phyloP scores from a whole-genome alignment of 1,140 invertebrate genomes.

The Wiebesia pumilae region DNA sequence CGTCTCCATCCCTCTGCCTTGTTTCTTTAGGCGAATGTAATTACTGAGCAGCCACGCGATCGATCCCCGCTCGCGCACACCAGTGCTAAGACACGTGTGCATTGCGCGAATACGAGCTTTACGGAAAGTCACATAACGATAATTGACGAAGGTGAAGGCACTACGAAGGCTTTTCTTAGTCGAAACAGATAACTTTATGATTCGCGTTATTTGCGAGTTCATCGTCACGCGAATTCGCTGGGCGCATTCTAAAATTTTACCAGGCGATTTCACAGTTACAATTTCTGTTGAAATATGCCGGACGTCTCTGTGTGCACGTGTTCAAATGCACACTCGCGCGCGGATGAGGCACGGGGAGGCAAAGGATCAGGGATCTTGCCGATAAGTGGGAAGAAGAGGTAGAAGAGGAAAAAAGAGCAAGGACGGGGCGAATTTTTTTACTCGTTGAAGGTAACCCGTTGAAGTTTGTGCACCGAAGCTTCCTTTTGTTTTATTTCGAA shows the following conservation, averaged over 20 bases:
- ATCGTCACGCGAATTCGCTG: not conserved
- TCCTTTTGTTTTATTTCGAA: slow-evolving; percentile 66
- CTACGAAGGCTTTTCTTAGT: not conserved
- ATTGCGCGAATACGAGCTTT: not conserved
- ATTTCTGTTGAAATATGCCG: slow-evolving; percentile 8
- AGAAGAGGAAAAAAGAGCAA: not conserved
- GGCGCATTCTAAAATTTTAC: not conserved
- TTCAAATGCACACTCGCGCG: not conserved
- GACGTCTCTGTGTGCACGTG: not conserved
- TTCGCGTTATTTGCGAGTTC: not conserved
- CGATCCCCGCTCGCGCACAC: no score
- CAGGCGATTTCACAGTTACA: not conserved
- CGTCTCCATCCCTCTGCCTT: no score
- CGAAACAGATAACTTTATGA: not conserved
- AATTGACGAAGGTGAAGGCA: not conserved
- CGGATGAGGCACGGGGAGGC: not conserved
- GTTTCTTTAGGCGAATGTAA: no score
- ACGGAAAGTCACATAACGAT: not conserved
- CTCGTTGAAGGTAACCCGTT: slow-evolving; percentile 57
- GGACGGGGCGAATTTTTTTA: slow-evolving; percentile 54
- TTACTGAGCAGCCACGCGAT: no score
- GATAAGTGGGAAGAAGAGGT: not conserved
- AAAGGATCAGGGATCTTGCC: not conserved
- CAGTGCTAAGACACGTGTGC: not conserved
- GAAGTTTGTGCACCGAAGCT: slow-evolving; percentile 54